Base-by-base conservation (phyloP, 2,113 vertebrate species). In the Sarotherodon lohbergeri region DNA sequence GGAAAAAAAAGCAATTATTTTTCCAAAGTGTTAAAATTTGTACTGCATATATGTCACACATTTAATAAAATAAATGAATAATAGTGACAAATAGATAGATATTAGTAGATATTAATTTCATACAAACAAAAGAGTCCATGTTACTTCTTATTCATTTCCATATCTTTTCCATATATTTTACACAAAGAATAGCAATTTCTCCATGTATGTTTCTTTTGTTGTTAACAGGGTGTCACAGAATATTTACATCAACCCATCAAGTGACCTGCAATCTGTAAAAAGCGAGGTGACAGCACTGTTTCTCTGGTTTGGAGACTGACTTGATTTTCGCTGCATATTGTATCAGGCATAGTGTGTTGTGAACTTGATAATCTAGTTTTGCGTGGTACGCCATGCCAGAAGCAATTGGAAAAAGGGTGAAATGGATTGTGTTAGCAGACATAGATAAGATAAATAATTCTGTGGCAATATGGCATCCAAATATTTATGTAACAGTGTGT, bases 271-370 rank as follows among this genome's bases (percentile, higher is more conserved):
- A 90, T 91, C 84, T 89, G 82, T 55, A 87, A 85, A 87, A 80
- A 83, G 39, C 2, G 1, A 55, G 13, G 32, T 9, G 32, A n/a
- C 10, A 6, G 5, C 14, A 2, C 24, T 24, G 61, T 32, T 55
- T 84, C 41, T 83, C 12, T 63, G 59, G 46, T 55, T n/a, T 80
- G 29, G 71, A 89, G 61, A 91, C 39, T n/a, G 82, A 91, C 86
- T 91, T 88, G 84, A 93, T 91, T 93, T 84, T 83, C 90, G 10
- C 93, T 92, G 92, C 91, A 94, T 93, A 93, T 86, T 85, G 83
- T 88, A 91, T 89, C 80, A 55, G 55, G 59, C 43, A 36, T 68
- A 86, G 83, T 86, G 87, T 87, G 88, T 39, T 79, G 81, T 87
- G 91, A 93, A 91, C 89, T 91, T 79, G 89, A 82, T 90, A 91